These are phyloP conservation scores for Incurvaria masculella DNA, from an alignment of 2,888 invertebrate genomes.

Conservation along the genomic window DNA sequence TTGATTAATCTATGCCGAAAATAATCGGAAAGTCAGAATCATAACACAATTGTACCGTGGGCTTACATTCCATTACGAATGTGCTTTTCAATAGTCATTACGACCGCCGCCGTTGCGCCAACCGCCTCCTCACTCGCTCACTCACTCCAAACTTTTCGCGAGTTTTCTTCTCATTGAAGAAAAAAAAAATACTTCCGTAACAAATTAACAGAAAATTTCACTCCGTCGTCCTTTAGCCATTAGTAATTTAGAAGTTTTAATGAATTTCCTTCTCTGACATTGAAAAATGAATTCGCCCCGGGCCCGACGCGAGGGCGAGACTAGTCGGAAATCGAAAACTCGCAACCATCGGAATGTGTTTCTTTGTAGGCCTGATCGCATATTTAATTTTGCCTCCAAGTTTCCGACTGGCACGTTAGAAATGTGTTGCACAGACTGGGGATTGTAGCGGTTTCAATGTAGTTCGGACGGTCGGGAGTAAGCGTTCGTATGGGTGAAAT, in stretches of 20 bases:
- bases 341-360: neutral
- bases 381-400: no score
- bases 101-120: no score
- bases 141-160: neutral
- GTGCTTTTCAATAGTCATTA: no score
- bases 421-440: no score
- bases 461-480: no score
- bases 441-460: no score
- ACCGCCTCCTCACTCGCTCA: neutral
- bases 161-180: neutral
- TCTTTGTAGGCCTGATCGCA: neutral
- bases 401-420: no score
- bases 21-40: no score
- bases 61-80: no score
- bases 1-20: no score
- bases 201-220: conserved; percentile 56
- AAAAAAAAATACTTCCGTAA: conserved; percentile 49
- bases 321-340: neutral
- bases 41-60: no score
- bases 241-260: conserved; percentile 57
- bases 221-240: conserved; percentile 51
- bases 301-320: conserved; percentile 25
- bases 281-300: conserved; percentile 50
- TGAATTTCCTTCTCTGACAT: conserved; percentile 55
- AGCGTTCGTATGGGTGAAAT: no score